Base-by-base conservation (phyloP, 2,113 vertebrate genomes). In the Tautogolabrus adspersus region DNA sequence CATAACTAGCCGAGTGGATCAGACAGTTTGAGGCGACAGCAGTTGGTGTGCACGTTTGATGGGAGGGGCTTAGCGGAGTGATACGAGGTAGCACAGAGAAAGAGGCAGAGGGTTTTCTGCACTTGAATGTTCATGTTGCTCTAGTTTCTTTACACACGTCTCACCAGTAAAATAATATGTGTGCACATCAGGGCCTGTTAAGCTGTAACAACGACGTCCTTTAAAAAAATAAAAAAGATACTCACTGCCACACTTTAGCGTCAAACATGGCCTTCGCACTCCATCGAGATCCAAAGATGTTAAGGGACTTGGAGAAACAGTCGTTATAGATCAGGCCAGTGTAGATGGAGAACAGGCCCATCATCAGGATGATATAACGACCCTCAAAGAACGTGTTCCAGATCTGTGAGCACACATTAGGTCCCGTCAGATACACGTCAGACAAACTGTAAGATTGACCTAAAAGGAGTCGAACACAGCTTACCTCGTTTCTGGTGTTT, bases 251-350 rank as follows among this genome's bases (percentile, higher is more conserved):
- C n/a, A 15, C 75, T 0, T 76, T 30, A 0, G 72, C 42, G 0
- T 63, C 44, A 81, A 94, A 96, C 97, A 99, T 99, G 26, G 95
- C 93, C 0, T 90, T 92, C 74, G 98, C 95, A 8, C 89, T 98
- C 98, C 98, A 99, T 0, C 95, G 88, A 0, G 98, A 99, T 61
- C 96, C 96, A 54, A 99, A 99, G 51, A 99, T 91, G 87, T 97
- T 98, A 8, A 99, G 67, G 0, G 98, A 99, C 91, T 99, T 99
- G 15, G 98, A 99, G 89, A 99, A 99, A 42, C 98, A 99, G 92
- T 99, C 98, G 11, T 99, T 99, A 89, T 99, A 99, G 89, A 99
- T 96, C 66, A 99, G 89, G 40, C 98, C 98, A 4, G 98, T 99
- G 87, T 99, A 99, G 34, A 98, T 86, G 0, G 98, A 99, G 92